phyloP scores from a whole-genome alignment of 2,113 vertebrate genomes.

The Clarias batrachus region DNA sequence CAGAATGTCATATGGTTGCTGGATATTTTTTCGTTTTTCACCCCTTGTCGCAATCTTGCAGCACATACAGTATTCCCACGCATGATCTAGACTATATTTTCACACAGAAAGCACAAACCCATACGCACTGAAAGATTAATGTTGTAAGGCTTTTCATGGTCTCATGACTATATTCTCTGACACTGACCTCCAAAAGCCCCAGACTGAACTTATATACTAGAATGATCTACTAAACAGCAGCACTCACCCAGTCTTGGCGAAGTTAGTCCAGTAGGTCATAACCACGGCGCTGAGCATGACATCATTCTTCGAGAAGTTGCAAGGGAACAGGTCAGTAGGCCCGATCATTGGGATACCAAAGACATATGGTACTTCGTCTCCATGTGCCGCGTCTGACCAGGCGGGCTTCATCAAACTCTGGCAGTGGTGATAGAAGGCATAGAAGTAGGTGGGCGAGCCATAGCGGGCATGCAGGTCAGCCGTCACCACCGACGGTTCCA shows the following conservation, averaged over 20 bases:
- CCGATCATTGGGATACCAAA: conserved; percentile 98
- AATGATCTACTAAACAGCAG: neutral
- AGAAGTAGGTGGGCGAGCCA: conserved; percentile 96
- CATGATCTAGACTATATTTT: conserved; percentile 9
- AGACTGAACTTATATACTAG: neutral
- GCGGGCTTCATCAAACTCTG: conserved; percentile 99
- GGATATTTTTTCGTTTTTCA: conserved; percentile 64
- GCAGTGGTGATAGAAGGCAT: conserved; percentile 99
- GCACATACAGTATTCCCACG: conserved; percentile 55
- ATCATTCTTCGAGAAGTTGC: conserved; percentile 99
- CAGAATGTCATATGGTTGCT: conserved; percentile 68
- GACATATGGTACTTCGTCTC: conserved; percentile 97
- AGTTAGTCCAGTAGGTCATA: conserved; percentile 99
- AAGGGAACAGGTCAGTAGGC: conserved; percentile 95
- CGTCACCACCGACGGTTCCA: conserved; percentile 94
- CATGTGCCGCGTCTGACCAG: conserved; percentile 96
- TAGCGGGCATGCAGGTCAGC: conserved; percentile 96
- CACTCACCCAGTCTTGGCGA: conserved; percentile 98
- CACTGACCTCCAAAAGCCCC: neutral
- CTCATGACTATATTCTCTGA: neutral
- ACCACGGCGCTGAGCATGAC: conserved; percentile 98
- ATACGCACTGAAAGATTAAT: conserved; percentile 27
- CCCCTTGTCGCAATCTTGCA: conserved; percentile 54
- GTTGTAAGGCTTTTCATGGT: neutral
- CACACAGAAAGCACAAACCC: conserved; percentile 28